Percentiles rank a stretch among this genome's conserved stretches.
Conservation (phyloP, 2,797 vertebrate genomes). For the Spinibarbus caldwelli region DNA sequence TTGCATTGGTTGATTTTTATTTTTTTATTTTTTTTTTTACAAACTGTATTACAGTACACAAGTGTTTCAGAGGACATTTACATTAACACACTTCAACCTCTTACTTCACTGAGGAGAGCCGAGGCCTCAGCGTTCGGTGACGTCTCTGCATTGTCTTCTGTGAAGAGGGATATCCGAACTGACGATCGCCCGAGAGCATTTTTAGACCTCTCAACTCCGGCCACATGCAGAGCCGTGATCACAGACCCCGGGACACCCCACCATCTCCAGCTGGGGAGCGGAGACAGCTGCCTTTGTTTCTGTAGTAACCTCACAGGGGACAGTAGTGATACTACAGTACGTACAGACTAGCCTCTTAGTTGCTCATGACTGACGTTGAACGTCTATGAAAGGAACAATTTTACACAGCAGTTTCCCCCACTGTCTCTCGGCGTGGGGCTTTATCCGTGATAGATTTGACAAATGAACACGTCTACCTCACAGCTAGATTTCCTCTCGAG, state of each 20-base stretch:
- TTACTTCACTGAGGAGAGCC: background rate
- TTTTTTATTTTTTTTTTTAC: background rate
- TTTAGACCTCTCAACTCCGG: slow-evolving; percentile 31
- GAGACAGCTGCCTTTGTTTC: slow-evolving; percentile 72
- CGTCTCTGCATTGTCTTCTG: slow-evolving; percentile 13
- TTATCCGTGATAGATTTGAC: slow-evolving; percentile 29
- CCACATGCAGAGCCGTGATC: slow-evolving; percentile 41
- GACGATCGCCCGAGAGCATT: slow-evolving; percentile 36
- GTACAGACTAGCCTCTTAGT: slow-evolving; percentile 14
- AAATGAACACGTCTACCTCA: slow-evolving; percentile 35
- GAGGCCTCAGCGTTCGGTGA: background rate
- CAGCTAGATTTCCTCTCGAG: slow-evolving; percentile 31
- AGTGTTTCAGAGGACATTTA: background rate
- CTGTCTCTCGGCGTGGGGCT: slow-evolving; percentile 15
- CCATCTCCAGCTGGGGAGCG: slow-evolving; percentile 68
- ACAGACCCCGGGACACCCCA: slow-evolving; percentile 50
- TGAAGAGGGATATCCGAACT: slow-evolving; percentile 32
- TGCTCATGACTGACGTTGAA: background rate
- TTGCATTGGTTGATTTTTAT: background rate
- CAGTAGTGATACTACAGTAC: slow-evolving; percentile 9
- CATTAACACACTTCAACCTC: background rate
- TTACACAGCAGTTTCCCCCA: slow-evolving; percentile 29
- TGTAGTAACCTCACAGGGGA: slow-evolving; percentile 64
- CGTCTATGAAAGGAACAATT: slow-evolving; percentile 14
- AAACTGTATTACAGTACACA: background rate